Conservation (phyloP, 2,113 vertebrate genomes). For the Bufo gargarizans region DNA sequence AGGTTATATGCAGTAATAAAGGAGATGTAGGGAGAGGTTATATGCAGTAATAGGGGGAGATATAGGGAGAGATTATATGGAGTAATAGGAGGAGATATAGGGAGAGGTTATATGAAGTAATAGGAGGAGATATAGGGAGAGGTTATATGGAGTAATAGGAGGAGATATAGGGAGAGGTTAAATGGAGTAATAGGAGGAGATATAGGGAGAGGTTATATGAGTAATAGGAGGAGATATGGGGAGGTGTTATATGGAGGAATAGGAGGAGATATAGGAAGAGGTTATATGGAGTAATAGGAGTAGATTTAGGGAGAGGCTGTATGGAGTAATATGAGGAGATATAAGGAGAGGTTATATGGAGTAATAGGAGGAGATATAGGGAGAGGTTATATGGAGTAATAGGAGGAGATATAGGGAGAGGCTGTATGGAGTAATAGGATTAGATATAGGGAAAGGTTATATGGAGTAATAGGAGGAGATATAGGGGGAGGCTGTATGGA, state of each 20-base stretch:
- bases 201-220: constrained; percentile 4
- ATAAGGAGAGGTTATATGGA: neutral
- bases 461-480: constrained; percentile 12
- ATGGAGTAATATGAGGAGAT: constrained; percentile 2
- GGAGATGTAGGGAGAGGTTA: neutral
- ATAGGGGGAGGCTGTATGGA: neutral
- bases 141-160: constrained; percentile 7
- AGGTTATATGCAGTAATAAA: constrained; percentile 3
- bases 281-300: constrained; percentile 9
- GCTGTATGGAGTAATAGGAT: neutral
- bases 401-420: neutral
- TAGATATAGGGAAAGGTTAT: neutral
- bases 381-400: constrained; percentile 7
- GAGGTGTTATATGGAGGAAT: neutral
- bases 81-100: constrained; percentile 18
- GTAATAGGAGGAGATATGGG: constrained; percentile 14
- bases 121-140: neutral
- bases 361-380: constrained; percentile 12
- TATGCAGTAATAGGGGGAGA: constrained; percentile 11
- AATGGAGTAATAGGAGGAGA: constrained; percentile 17
- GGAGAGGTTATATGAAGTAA: neutral
- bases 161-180: neutral
- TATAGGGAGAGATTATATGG: constrained; percentile 3
- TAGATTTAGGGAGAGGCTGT: neutral
- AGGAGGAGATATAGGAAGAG: neutral